Evolutionary conservation across 2,888 invertebrate species (phyloP).

Genomic region (Nephrotoma appendiculata): DNA sequence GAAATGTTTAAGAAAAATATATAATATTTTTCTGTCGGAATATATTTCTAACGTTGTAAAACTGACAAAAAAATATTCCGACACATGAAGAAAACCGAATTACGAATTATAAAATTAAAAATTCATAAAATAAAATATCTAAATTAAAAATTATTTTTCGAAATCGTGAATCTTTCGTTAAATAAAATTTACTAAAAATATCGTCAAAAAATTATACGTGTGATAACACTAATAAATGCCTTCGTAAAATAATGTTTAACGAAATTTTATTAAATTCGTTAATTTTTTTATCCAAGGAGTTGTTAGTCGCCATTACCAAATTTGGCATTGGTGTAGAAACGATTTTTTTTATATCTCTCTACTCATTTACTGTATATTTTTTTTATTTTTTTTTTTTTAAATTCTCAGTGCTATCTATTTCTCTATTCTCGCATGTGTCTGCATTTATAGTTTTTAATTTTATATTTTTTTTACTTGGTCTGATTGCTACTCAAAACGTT

Average conservation of each 20-base stretch:
- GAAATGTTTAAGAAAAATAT: no score
- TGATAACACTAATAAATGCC: not conserved
- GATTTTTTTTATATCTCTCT: not conserved
- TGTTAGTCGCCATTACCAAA: slow-evolving; percentile 2
- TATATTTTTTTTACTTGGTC: not conserved
- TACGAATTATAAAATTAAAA: no score
- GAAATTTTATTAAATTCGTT: not conserved
- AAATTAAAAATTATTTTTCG: no score
- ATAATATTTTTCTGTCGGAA: no score
- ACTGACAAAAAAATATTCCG: no score
- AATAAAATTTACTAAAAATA: not conserved
- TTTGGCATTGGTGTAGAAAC: slow-evolving; percentile 6
- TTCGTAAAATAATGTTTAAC: not conserved
- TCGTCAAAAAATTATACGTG: not conserved
- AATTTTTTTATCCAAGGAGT: slow-evolving; percentile 1
- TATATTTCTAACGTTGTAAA: no score
- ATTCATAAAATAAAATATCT: no score
- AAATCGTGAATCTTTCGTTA: no score
- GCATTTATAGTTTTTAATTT: not conserved
- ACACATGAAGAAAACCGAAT: no score
- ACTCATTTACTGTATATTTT: not conserved
- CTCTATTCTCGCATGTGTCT: not conserved
- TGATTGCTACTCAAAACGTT: not conserved
- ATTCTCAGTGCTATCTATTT: not conserved
- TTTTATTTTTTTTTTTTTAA: not conserved